These are phyloP conservation scores for Drosophila flavopinicola DNA, from an alignment of 2,888 invertebrate species.

Conservation along the genomic window DNA sequence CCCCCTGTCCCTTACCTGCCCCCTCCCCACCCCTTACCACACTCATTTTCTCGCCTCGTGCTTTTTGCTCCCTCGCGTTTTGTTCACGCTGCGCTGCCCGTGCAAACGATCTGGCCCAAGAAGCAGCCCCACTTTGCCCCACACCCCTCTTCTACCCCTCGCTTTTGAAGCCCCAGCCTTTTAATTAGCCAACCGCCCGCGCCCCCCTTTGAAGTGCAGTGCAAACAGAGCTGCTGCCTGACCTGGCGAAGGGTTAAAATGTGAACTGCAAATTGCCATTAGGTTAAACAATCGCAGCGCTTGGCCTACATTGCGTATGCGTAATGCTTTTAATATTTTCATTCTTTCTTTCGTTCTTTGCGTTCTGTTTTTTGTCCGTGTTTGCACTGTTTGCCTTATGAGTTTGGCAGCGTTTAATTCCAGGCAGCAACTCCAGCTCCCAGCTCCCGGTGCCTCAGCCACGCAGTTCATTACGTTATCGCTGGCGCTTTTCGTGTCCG, in stretches of 20 bases:
- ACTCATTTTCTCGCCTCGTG: conserved; percentile 9
- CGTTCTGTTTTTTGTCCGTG: neutral
- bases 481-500: conserved; percentile 74
- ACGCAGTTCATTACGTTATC: conserved; percentile 78
- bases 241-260: conserved; percentile 21
- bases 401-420: conserved; percentile 32
- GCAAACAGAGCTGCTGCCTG: conserved; percentile 46
- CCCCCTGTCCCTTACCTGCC: no score
- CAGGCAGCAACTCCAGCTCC: no score
- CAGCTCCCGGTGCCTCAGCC: conserved; percentile 1
- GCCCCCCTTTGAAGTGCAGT: conserved; percentile 55
- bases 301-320: conserved; percentile 78
- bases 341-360: conserved; percentile 18
- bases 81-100: conserved; percentile 42
- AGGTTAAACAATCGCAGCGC: conserved; percentile 72
- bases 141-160: no score
- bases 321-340: conserved; percentile 65
- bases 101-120: conserved; percentile 35
- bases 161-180: conserved; percentile 19
- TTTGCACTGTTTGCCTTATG: conserved; percentile 54
- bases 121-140: conserved; percentile 2
- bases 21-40: neutral
- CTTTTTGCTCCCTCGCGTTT: conserved; percentile 1
- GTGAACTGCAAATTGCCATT: conserved; percentile 60
- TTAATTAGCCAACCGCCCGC: conserved; percentile 67